These are phyloP conservation scores for Malthinus flaveolus DNA, from an alignment of 2,888 invertebrate species.

Conservation along the genomic window DNA sequence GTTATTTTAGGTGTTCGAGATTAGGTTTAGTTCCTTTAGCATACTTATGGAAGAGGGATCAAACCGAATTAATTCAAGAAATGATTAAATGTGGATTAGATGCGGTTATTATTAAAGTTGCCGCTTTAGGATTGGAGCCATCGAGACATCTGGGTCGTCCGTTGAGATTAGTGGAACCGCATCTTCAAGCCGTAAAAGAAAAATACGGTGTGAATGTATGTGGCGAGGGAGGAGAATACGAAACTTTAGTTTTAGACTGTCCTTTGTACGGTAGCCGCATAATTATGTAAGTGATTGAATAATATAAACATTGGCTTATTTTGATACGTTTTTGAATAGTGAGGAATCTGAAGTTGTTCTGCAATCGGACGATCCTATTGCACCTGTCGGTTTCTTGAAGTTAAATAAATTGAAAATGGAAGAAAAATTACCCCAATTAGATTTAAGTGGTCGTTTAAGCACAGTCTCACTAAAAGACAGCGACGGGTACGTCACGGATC, in stretches of 20 bases:
- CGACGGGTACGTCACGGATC: slow-evolving; percentile 51
- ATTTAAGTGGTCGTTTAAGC: slow-evolving; percentile 44
- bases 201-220: slow-evolving; percentile 95
- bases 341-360: slow-evolving; percentile 85
- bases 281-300: slow-evolving; percentile 73
- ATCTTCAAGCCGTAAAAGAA: slow-evolving; percentile 85
- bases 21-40: slow-evolving; percentile 87
- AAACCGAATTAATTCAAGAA: slow-evolving; percentile 90
- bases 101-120: slow-evolving; percentile 97
- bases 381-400: slow-evolving; percentile 93
- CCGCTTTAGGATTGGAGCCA: slow-evolving; percentile 88
- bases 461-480: slow-evolving; percentile 50
- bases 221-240: slow-evolving; percentile 99
- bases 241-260: slow-evolving; percentile 96
- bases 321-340: slow-evolving; percentile 56
- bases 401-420: slow-evolving; percentile 82
- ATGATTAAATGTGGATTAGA: slow-evolving; percentile 94
- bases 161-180: slow-evolving; percentile 82
- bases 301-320: slow-evolving; percentile 6
- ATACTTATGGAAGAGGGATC: slow-evolving; percentile 96
- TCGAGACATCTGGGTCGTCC: slow-evolving; percentile 84
- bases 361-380: slow-evolving; percentile 90
- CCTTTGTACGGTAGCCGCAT: slow-evolving; percentile 91
- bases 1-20: slow-evolving; percentile 74
- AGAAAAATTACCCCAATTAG: slow-evolving; percentile 59